phyloP scores from a whole-genome alignment of 2,888 invertebrate genomes.

The Galerucella nymphaeae region DNA sequence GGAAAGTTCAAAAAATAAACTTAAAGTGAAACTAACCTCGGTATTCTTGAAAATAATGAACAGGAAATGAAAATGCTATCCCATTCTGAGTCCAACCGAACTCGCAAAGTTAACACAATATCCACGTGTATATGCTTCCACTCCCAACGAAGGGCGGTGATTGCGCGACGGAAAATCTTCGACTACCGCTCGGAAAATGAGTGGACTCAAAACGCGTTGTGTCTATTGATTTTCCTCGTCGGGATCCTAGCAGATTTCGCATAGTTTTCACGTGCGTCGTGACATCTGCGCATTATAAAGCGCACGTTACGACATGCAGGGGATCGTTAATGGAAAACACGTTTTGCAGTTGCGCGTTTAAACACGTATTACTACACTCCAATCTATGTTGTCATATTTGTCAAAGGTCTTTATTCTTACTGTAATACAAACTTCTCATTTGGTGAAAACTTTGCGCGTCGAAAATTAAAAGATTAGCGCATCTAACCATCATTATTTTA shows the following conservation, averaged over 20 bases:
- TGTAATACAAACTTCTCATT: not conserved
- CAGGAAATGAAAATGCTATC: constrained; percentile 47
- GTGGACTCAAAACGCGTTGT: constrained; percentile 17
- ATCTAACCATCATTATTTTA: too few species aligned
- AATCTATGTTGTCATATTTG: constrained; percentile 9
- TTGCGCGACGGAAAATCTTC: constrained; percentile 26
- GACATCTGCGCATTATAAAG: constrained; percentile 11
- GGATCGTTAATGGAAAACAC: constrained; percentile 35
- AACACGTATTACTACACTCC: constrained; percentile 4
- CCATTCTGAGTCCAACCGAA: constrained; percentile 44
- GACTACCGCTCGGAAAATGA: constrained; percentile 23
- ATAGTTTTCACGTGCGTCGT: constrained; percentile 26
- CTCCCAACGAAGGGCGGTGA: constrained; percentile 33
- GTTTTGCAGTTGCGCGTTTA: constrained; percentile 21
- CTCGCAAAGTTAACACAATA: constrained; percentile 42
- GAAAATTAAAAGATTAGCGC: too few species aligned
- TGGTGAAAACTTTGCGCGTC: not conserved
- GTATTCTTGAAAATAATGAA: constrained; percentile 36
- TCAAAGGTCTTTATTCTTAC: not conserved
- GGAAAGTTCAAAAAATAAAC: constrained; percentile 8
- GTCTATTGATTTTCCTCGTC: constrained; percentile 26
- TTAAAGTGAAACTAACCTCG: constrained; percentile 42
- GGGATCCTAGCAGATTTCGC: constrained; percentile 29
- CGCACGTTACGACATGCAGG: constrained; percentile 30
- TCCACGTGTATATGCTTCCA: constrained; percentile 41